phyloP scores from a whole-genome alignment of 2,888 invertebrate species.

The Trissoscelio sp. region DNA sequence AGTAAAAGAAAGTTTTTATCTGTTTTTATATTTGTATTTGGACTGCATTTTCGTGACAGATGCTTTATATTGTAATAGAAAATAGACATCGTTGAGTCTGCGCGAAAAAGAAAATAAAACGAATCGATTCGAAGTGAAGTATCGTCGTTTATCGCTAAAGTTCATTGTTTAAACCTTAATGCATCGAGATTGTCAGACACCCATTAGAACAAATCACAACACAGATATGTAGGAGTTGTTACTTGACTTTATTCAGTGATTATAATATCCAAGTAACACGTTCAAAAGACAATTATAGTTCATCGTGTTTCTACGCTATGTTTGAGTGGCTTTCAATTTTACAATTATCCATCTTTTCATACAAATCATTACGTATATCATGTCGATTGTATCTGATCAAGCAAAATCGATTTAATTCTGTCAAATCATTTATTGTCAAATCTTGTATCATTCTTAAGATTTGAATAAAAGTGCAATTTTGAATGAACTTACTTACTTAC shows the following conservation, averaged over 20 bases:
- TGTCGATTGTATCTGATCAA: too few relatives aligned
- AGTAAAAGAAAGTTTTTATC: too few relatives aligned
- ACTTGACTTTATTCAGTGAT: constrained; percentile 55
- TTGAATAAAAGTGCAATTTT: too few relatives aligned
- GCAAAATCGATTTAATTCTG: too few relatives aligned
- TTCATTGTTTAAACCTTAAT: constrained; percentile 20
- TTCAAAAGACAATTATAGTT: constrained; percentile 59
- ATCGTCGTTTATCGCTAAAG: constrained; percentile 22
- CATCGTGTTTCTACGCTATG: constrained; percentile 22
- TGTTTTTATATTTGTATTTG: too few relatives aligned
- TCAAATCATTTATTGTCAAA: too few relatives aligned
- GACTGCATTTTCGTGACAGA: constrained; percentile 9
- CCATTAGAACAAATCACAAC: constrained; percentile 64
- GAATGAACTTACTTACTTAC: too few relatives aligned
- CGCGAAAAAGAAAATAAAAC: constrained; percentile 14
- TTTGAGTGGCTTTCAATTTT: constrained; percentile 17
- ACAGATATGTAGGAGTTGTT: constrained; percentile 64
- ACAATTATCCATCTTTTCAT: too few relatives aligned
- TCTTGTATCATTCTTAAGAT: too few relatives aligned
- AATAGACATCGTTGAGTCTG: constrained; percentile 32
- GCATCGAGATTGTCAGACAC: constrained; percentile 59
- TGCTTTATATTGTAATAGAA: constrained; percentile 9
- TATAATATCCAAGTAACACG: constrained; percentile 59
- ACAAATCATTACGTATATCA: too few relatives aligned
- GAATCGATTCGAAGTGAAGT: constrained; percentile 25